Base-by-base conservation (phyloP, 2,888 invertebrate genomes). In the Hyalella azteca region DNA sequence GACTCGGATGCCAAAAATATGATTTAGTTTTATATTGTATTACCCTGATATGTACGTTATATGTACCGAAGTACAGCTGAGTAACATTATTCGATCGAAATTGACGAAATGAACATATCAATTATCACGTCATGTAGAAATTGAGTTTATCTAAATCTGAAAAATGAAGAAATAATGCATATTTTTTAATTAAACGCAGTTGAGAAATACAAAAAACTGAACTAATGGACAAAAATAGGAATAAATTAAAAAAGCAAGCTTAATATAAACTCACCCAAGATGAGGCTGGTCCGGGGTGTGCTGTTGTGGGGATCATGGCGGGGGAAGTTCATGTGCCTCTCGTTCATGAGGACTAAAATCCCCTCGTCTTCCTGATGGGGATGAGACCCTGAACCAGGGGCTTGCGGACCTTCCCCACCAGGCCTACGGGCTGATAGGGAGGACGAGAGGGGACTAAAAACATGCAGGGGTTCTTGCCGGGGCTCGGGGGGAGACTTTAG, bases 261-360 rank as follows among this genome's bases (percentile, higher is more conserved):
- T 22, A 1, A 29, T 26, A 29, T 4, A 9, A 7, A 73, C 79
- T 29, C 41, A 83, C 83, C 81, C 3, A 83, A 60, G 19, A 83
- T 78, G 54, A 83, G 78, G 50, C 80, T 80, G 66, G 81, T 80
- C 39, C 81, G 79, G 11, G 79, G 81, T 19, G 79, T 75, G 29
- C 79, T 79, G 78, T 49, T 81, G 79, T 83, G 83, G 3, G 81
- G 83, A 77, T 81, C 83, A 22, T 66, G 48, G 3, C 83, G 59
- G 0, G 81, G 79, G 9, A 45, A 77, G 75, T 83, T 77, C 83
- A 83, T 83, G 73, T 83, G 83, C 4, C 81, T 39, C 29, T 81
- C 77, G 26, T 78, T 80, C 81, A 81, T 83, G 66, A 81, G 79
- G 15, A 80, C 73, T 13, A 81, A 39, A 22, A 79, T 73, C 5